These are phyloP conservation scores for Cyphomyrus discorhynchus DNA, from an alignment of 2,113 vertebrate species.

Conservation along the genomic window DNA sequence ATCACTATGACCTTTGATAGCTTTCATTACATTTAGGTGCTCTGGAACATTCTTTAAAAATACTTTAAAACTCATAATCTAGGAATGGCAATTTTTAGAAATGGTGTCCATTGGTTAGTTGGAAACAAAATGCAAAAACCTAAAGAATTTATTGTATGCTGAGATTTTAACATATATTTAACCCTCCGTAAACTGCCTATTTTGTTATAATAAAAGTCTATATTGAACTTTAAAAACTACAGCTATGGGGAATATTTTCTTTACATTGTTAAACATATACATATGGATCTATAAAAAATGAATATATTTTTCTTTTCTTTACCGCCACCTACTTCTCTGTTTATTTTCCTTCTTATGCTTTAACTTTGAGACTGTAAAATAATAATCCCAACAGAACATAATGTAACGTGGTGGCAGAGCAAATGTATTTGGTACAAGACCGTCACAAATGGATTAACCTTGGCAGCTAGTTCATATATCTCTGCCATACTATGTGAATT, in stretches of 20 bases:
- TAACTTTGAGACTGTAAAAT: conserved; percentile 61
- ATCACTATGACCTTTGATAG: conserved; percentile 48
- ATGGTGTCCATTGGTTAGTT: conserved; percentile 44
- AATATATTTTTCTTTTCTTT: conserved; percentile 73
- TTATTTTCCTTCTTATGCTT: conserved; percentile 76
- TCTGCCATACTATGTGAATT: conserved; percentile 48
- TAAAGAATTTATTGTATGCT: conserved; percentile 64
- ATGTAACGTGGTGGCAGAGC: conserved; percentile 45
- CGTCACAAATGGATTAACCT: conserved; percentile 40
- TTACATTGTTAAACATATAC: conserved; percentile 77
- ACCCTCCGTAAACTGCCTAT: conserved; percentile 97
- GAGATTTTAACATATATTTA: conserved; percentile 90
- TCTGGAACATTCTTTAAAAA: conserved; percentile 42
- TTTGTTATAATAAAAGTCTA: conserved; percentile 97
- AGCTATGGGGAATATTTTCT: conserved; percentile 90
- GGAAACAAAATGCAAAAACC: conserved; percentile 54
- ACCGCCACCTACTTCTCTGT: conserved; percentile 66
- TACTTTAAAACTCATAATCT: conserved; percentile 52
- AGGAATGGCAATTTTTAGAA: conserved; percentile 47
- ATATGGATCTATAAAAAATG: conserved; percentile 72
- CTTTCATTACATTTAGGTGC: conserved; percentile 51
- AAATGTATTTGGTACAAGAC: conserved; percentile 45
- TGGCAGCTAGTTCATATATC: conserved; percentile 64
- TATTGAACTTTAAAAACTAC: conserved; percentile 90
- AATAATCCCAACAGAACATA: conserved; percentile 55